phyloP scores from a whole-genome alignment of 1,140 invertebrate genomes.

The Dreissena rostriformis region DNA sequence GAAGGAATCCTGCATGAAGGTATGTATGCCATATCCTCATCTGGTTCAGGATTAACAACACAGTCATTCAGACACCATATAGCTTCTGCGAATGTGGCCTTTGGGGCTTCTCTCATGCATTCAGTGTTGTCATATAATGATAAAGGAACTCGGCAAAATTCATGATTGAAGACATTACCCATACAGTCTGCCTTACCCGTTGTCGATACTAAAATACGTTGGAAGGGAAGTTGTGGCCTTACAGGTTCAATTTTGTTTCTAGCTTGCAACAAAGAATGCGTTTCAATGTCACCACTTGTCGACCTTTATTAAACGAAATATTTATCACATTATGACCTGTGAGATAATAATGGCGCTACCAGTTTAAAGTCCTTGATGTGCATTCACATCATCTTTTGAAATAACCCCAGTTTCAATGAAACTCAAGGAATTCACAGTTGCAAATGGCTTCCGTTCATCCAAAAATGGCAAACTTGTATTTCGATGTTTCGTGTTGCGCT shows the following conservation, averaged over 20 bases:
- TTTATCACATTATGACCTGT: constrained; percentile 31
- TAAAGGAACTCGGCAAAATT: constrained; percentile 39
- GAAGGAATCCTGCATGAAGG: constrained; percentile 59
- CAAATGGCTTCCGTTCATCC: constrained; percentile 57
- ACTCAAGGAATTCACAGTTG: constrained; percentile 18
- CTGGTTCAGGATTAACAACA: not conserved
- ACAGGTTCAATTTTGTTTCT: constrained; percentile 33
- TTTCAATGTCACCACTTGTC: constrained; percentile 49
- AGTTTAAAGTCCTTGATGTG: constrained; percentile 30
- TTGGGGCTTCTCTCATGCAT: constrained; percentile 37
- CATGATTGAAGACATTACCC: constrained; percentile 52
- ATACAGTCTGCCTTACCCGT: not conserved
- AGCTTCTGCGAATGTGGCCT: constrained; percentile 54
- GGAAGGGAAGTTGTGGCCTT: constrained; percentile 59
- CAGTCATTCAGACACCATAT: constrained; percentile 46
- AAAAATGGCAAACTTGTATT: constrained; percentile 37
- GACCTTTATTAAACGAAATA: constrained; percentile 46
- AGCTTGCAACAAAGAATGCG: constrained; percentile 11
- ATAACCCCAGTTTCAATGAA: constrained; percentile 50
- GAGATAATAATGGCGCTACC: constrained; percentile 52
- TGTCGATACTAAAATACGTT: constrained; percentile 47
- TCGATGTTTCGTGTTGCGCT: constrained; percentile 55
- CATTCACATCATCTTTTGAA: constrained; percentile 50
- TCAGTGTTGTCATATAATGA: constrained; percentile 52
- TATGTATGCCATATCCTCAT: constrained; percentile 44